Evolutionary conservation across 2,888 invertebrate species (phyloP), one percentile per base, ranked within the genome.

Genomic region (Aethes cnicana): DNA sequence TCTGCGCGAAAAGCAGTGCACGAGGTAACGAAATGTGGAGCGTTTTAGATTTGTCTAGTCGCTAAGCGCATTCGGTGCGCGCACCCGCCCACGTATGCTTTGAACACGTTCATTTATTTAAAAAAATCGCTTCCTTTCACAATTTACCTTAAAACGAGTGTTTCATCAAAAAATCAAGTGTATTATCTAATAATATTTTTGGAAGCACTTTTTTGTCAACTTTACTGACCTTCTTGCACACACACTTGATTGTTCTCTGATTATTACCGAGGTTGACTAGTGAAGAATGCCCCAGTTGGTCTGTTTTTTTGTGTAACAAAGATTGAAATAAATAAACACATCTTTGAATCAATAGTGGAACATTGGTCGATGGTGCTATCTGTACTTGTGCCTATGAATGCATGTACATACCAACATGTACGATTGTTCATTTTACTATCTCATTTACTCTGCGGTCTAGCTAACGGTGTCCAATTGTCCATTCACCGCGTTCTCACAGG

Each of bases 31-130:
- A 72, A 74, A 76, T 73, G 69, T 73, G 56, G 69, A 70, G 67
- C 68, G 68, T 73, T n/a, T 69, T 68, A 56, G 69, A 77, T 80
- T 74, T 76, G 72, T 75, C 72, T 74, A 59, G 77, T 81, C 74
- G 75, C 78, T 79, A 77, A 74, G 76, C 75, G 74, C 74, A 72
- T 74, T 65, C 56, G 54, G 59, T 61, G 61, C 52, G 57, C 54
- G 50, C 47, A 41, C 25, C 44, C 50, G 69, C 21, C 48, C 50
- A 43, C 76, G 68, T 75, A 47, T 68, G 68, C 69, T 69, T 63
- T 68, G 69, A 71, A 74, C 76, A 77, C 39, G 44, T 32, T 39
- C 39, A 52, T 39, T 39, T 52, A 52, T n/a, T n/a, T n/a, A 52
- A 46, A 26, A 25, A 41, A 33, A 50, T 30, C 17, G 30, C 36